Conservation (phyloP, 2,113 vertebrate genomes). For the Capreolus pygargus region DNA sequence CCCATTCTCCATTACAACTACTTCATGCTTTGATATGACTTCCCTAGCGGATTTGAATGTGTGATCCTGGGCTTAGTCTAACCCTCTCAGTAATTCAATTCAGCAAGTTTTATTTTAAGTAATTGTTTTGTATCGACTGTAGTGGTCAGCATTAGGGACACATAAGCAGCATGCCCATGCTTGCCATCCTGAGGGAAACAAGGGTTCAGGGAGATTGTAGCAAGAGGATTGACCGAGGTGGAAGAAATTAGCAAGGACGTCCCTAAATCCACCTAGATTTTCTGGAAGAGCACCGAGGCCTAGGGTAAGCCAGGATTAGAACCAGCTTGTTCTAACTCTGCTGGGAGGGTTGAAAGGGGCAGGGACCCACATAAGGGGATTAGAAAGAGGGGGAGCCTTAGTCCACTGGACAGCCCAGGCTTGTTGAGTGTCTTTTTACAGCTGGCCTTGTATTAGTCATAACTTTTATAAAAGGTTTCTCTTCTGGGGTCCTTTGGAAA, state of each 20-base stretch:
- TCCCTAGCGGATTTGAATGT: not conserved
- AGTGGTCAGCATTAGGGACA: not conserved
- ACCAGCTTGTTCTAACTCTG: not conserved
- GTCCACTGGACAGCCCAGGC: not conserved
- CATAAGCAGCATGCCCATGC: not conserved
- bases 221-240: not conserved
- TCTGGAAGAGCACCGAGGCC: not conserved
- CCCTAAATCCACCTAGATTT: not conserved
- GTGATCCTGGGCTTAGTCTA: not conserved
- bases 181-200: not conserved
- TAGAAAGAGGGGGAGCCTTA: not conserved
- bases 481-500: not conserved
- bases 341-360: not conserved
- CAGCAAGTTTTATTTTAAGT: not conserved
- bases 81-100: not conserved
- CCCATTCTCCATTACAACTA: not conserved
- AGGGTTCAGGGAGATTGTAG: not conserved
- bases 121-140: not conserved
- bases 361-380: not conserved
- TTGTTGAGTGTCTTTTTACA: not conserved
- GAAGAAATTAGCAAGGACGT: not conserved
- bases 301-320: not conserved
- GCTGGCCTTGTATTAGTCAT: not conserved
- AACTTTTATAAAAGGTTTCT: not conserved
- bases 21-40: not conserved